Evolutionary conservation across 2,888 invertebrate species (phyloP).

Genomic region (Volucella inanis): DNA sequence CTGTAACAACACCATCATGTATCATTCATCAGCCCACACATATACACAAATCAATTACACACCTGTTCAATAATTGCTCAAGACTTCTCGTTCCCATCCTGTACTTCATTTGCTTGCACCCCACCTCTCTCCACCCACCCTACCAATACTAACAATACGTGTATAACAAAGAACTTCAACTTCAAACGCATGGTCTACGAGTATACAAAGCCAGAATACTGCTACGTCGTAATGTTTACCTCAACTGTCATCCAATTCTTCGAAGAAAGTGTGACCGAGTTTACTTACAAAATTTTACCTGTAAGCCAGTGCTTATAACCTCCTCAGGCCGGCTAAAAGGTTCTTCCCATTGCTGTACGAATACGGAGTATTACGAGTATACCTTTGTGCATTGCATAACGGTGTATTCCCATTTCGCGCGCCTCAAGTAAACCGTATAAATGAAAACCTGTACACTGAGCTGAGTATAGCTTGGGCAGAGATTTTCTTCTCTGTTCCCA

Average conservation of each 20-base stretch:
- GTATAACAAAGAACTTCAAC: constrained; percentile 61
- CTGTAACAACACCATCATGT: constrained; percentile 40
- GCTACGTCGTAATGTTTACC: constrained; percentile 41
- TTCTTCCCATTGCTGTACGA: constrained; percentile 22
- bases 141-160: constrained; percentile 28
- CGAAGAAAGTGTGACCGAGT: constrained; percentile 75
- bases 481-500: constrained; percentile 57
- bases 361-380: constrained; percentile 33
- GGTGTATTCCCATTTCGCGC: constrained; percentile 72
- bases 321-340: constrained; percentile 28
- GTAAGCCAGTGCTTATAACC: background rate
- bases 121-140: background rate
- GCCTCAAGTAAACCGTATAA: constrained; percentile 45
- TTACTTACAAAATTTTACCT: constrained; percentile 65
- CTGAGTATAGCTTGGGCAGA: background rate
- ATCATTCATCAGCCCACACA: constrained; percentile 46
- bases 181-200: constrained; percentile 13
- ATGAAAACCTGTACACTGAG: constrained; percentile 60
- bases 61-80: constrained; percentile 65
- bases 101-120: background rate
- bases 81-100: constrained; percentile 43
- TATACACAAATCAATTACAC: constrained; percentile 60
- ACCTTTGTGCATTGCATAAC: constrained; percentile 65
- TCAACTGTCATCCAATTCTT: constrained; percentile 67
- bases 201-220: background rate